phyloP scores from a whole-genome alignment of 2,888 invertebrate species.

The Drosophila subquinaria region DNA sequence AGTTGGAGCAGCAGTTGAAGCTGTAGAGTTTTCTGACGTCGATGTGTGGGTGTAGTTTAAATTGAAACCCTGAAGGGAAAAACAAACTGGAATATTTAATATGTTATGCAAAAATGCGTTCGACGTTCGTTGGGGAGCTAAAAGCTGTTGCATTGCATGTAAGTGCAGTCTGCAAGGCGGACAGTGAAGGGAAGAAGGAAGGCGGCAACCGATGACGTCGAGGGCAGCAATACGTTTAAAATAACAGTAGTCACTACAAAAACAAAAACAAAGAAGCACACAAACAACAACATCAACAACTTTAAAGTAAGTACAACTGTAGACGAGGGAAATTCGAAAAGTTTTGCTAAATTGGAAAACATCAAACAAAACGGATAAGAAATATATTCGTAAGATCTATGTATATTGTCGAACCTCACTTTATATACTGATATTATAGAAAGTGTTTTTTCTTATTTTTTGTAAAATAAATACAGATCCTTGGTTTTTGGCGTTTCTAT shows the following conservation, averaged over 20 bases:
- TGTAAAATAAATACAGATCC: too few species aligned
- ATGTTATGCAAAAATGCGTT: slow-evolving; percentile 78
- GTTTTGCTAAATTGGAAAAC: neutral
- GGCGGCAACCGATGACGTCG: slow-evolving; percentile 13
- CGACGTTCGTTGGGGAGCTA: slow-evolving; percentile 44
- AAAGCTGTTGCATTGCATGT: slow-evolving; percentile 45
- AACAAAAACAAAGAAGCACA: slow-evolving; percentile 30
- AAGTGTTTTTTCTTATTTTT: too few species aligned
- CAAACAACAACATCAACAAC: slow-evolving; percentile 31
- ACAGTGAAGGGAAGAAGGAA: slow-evolving; percentile 1
- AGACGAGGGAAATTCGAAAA: slow-evolving; percentile 38
- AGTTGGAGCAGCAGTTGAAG: slow-evolving; percentile 29
- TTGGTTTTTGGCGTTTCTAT: too few species aligned
- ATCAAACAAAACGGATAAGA: neutral
- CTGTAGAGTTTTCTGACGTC: slow-evolving; percentile 43
- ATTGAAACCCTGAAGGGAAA: slow-evolving; percentile 74
- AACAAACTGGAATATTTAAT: slow-evolving; percentile 78
- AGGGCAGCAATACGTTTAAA: slow-evolving; percentile 73
- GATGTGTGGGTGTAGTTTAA: slow-evolving; percentile 67
- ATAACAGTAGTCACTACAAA: slow-evolving; percentile 66
- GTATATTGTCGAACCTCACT: neutral
- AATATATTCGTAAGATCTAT: neutral
- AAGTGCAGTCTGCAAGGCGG: slow-evolving; percentile 26
- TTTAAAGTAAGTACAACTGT: slow-evolving; percentile 20
- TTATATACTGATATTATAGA: neutral